phyloP scores from a whole-genome alignment of 2,888 invertebrate species.

The Cheilosia variabilis region DNA sequence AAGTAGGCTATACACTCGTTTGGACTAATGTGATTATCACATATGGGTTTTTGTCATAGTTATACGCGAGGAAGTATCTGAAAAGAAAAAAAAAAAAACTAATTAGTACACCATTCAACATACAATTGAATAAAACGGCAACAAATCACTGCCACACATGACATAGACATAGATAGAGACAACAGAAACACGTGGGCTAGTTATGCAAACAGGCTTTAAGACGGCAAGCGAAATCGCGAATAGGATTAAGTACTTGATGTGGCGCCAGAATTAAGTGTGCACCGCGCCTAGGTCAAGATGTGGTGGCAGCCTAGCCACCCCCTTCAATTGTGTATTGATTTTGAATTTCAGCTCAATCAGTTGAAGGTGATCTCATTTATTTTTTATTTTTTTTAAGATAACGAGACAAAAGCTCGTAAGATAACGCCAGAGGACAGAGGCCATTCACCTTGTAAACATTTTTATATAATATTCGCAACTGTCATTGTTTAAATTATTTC shows the following conservation, averaged over 20 bases:
- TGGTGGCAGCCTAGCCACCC: neutral
- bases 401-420: neutral
- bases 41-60: slow-evolving; percentile 8
- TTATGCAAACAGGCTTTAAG: slow-evolving; percentile 50
- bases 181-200: slow-evolving; percentile 36
- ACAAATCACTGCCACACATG: slow-evolving; percentile 61
- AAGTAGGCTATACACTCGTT: slow-evolving; percentile 42
- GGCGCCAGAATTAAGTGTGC: slow-evolving; percentile 61
- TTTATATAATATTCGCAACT: slow-evolving; percentile 29
- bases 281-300: slow-evolving; percentile 62
- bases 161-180: slow-evolving; percentile 33
- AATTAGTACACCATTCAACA: slow-evolving; percentile 41
- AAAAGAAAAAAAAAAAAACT: slow-evolving; percentile 31
- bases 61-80: slow-evolving; percentile 59
- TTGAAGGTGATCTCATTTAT: slow-evolving; percentile 26
- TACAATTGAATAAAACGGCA: slow-evolving; percentile 29
- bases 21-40: slow-evolving; percentile 59
- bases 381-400: neutral
- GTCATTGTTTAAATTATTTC: slow-evolving; percentile 37
- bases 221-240: neutral
- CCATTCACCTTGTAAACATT: slow-evolving; percentile 46
- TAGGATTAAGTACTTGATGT: slow-evolving; percentile 54
- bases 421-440: slow-evolving; percentile 4
- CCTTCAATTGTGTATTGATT: slow-evolving; percentile 18
- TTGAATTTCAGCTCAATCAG: slow-evolving; percentile 22